phyloP scores from a whole-genome alignment of 2,888 invertebrate genomes.

The Melanostoma scalare region DNA sequence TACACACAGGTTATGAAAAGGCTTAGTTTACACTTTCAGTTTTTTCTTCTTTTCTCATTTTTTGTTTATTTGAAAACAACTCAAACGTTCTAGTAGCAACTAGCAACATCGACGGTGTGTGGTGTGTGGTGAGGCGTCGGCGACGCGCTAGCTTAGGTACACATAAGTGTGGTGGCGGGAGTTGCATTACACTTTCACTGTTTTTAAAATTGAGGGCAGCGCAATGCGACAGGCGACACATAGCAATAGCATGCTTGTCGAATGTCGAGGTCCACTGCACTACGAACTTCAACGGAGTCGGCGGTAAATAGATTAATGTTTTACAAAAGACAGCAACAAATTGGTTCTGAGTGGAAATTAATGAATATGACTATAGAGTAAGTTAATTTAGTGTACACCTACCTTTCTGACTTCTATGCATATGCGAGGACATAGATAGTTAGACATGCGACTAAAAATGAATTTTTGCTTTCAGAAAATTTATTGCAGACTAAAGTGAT shows the following conservation, averaged over 20 bases:
- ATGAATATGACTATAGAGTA: conserved; percentile 18
- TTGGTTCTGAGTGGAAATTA: conserved; percentile 61
- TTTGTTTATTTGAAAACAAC: conserved; percentile 7
- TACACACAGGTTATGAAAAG: conserved; percentile 14
- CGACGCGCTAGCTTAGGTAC: not conserved
- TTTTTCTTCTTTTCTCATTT: conserved; percentile 20
- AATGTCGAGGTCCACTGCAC: conserved; percentile 19
- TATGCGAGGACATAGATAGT: too few relatives aligned
- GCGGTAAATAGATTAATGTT: conserved; percentile 46
- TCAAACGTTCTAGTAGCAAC: conserved; percentile 18
- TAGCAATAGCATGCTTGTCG: not conserved
- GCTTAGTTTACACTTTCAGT: conserved; percentile 60
- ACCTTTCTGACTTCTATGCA: too few relatives aligned
- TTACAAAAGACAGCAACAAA: conserved; percentile 56
- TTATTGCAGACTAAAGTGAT: too few relatives aligned
- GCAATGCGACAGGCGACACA: conserved; percentile 59
- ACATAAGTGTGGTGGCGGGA: not conserved
- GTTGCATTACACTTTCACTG: conserved; percentile 65
- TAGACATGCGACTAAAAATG: too few relatives aligned
- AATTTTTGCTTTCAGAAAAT: too few relatives aligned
- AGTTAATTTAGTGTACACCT: too few relatives aligned
- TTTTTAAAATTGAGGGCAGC: conserved; percentile 29
- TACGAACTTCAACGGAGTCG: conserved; percentile 6
- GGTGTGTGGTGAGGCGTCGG: not conserved
- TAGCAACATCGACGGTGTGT: not conserved